Conservation (phyloP, 2,888 invertebrate genomes). For the Oscheius sp. region DNA sequence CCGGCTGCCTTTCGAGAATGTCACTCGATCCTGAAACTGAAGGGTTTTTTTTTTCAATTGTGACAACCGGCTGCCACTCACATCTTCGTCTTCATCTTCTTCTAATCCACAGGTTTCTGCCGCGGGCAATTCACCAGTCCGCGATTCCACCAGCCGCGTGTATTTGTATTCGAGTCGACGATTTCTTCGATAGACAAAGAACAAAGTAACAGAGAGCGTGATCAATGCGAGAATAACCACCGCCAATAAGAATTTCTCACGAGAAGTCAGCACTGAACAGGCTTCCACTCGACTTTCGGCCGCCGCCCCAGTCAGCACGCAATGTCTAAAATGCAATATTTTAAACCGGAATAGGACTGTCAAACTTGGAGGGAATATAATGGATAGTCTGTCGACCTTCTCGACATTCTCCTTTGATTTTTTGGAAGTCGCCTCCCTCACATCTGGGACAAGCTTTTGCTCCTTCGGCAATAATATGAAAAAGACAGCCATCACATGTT, state of each 20-base stretch:
- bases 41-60: conserved; percentile 1
- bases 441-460: conserved; percentile 78
- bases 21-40: conserved; percentile 54
- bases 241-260: conserved; percentile 40
- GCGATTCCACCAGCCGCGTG: conserved; percentile 62
- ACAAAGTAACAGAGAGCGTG: conserved; percentile 36
- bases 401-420: conserved; percentile 78
- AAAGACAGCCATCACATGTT: conserved; percentile 80
- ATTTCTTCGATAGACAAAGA: conserved; percentile 52
- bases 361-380: conserved; percentile 75
- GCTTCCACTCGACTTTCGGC: conserved; percentile 42
- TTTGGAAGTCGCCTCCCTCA: conserved; percentile 75
- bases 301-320: conserved; percentile 71
- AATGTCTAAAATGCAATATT: conserved; percentile 71
- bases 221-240: conserved; percentile 40
- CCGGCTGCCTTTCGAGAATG: conserved; percentile 51
- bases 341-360: neutral
- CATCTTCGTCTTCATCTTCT: conserved; percentile 68
- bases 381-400: conserved; percentile 77
- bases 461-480: conserved; percentile 71
- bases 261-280: conserved; percentile 47
- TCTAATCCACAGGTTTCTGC: conserved; percentile 65
- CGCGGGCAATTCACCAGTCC: conserved; percentile 59
- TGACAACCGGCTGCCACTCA: neutral
- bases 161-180: conserved; percentile 70